These are phyloP conservation scores for Aradophagus sp. DNA, from an alignment of 1,140 invertebrate species.

Conservation along the genomic window DNA sequence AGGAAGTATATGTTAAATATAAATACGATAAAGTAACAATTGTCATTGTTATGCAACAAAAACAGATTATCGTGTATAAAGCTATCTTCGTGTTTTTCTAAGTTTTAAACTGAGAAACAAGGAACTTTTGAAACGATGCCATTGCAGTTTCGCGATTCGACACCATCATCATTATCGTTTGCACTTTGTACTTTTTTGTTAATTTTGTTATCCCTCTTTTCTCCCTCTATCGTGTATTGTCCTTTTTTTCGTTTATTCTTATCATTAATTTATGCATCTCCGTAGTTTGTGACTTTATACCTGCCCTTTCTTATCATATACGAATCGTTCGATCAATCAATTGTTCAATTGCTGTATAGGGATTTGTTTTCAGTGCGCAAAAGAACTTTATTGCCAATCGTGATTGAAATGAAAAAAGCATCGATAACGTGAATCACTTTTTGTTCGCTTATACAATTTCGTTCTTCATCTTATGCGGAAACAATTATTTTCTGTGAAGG, in stretches of 20 bases:
- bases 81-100: conserved; percentile 74
- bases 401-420: not conserved
- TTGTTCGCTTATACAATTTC: too few species aligned
- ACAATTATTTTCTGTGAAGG: too few species aligned
- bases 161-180: conserved; percentile 43
- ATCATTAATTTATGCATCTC: conserved; percentile 19
- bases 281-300: conserved; percentile 28
- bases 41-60: conserved; percentile 74
- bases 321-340: conserved; percentile 14
- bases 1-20: conserved; percentile 75
- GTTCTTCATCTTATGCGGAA: too few species aligned
- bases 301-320: conserved; percentile 7
- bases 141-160: conserved; percentile 68
- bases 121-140: conserved; percentile 67
- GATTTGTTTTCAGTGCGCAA: conserved; percentile 1
- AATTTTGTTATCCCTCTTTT: conserved; percentile 16
- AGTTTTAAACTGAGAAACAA: conserved; percentile 67
- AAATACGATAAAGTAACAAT: conserved; percentile 73
- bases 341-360: not conserved
- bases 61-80: conserved; percentile 74
- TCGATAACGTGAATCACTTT: not conserved
- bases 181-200: conserved; percentile 1
- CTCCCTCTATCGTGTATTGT: not conserved
- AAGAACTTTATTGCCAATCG: not conserved
- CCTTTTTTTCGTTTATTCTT: conserved; percentile 11